phyloP scores from a whole-genome alignment of 2,888 invertebrate genomes.

The Coleophora deauratella region DNA sequence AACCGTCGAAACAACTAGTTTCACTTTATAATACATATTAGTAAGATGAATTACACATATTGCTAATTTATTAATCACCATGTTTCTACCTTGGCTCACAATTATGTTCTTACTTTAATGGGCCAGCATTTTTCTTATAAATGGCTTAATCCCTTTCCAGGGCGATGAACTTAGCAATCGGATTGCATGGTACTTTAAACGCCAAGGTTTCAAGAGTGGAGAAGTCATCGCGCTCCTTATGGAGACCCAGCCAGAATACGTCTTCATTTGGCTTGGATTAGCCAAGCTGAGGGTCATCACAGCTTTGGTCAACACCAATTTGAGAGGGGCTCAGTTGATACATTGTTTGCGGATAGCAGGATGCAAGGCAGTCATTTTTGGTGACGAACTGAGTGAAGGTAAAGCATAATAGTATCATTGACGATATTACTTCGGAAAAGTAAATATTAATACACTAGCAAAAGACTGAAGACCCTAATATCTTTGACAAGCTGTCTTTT shows the following conservation, averaged over 20 bases:
- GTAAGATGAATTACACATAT: too few species aligned
- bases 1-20: too few species aligned
- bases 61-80: too few species aligned
- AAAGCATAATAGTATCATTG: too few species aligned
- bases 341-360: slow-evolving; percentile 87
- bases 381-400: slow-evolving; percentile 74
- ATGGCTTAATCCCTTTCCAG: slow-evolving; percentile 29
- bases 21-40: too few species aligned
- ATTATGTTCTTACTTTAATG: too few species aligned
- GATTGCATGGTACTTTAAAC: slow-evolving; percentile 72
- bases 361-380: slow-evolving; percentile 85
- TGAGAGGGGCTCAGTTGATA: slow-evolving; percentile 82
- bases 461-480: too few species aligned
- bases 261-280: slow-evolving; percentile 92
- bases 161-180: slow-evolving; percentile 75
- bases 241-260: slow-evolving; percentile 92
- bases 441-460: too few species aligned
- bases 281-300: slow-evolving; percentile 87
- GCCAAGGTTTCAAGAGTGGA: slow-evolving; percentile 74
- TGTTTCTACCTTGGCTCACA: too few species aligned
- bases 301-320: slow-evolving; percentile 92
- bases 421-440: too few species aligned
- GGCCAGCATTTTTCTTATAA: too few species aligned
- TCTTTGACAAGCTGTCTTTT: too few species aligned
- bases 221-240: slow-evolving; percentile 91